These are phyloP conservation scores for Leptinotarsa texana DNA, from an alignment of 1,140 invertebrate genomes.

Conservation along the genomic window DNA sequence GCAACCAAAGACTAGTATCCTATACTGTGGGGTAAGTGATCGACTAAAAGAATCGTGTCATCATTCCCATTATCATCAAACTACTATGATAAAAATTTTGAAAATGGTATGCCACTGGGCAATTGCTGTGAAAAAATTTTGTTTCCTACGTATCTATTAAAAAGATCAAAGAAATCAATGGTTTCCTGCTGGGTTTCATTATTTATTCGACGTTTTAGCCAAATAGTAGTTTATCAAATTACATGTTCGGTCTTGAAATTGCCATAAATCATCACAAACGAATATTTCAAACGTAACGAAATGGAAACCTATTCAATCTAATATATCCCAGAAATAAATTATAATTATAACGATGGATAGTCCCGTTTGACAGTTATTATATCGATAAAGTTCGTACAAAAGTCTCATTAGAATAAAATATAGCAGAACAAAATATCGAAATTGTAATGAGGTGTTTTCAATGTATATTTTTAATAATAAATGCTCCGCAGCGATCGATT, in stretches of 20 bases:
- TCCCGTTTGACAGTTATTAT: constrained; percentile 14
- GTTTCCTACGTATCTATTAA: too few relatives aligned
- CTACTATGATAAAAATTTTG: too few relatives aligned
- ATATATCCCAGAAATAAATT: constrained; percentile 11
- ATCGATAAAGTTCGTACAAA: constrained; percentile 6
- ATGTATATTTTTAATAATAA: constrained; percentile 1
- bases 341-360: constrained; percentile 10
- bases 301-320: neutral
- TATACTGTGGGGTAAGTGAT: too few relatives aligned
- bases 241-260: neutral
- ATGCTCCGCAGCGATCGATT: neutral
- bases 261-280: neutral
- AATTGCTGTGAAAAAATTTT: too few relatives aligned
- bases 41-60: too few relatives aligned
- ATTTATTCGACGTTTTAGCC: neutral
- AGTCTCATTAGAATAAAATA: constrained; percentile 18
- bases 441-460: neutral
- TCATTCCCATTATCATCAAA: too few relatives aligned
- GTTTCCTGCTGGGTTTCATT: neutral
- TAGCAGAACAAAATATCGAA: neutral
- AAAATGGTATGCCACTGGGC: too few relatives aligned
- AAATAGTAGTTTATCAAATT: constrained; percentile 4
- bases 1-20: too few relatives aligned
- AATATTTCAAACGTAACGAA: neutral
- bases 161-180: too few relatives aligned